A percentile compares a stretch with the other conserved stretches of the same genome.
Conservation (phyloP, 2,888 invertebrate genomes). For the Stenoptilia bipunctidactyla region DNA sequence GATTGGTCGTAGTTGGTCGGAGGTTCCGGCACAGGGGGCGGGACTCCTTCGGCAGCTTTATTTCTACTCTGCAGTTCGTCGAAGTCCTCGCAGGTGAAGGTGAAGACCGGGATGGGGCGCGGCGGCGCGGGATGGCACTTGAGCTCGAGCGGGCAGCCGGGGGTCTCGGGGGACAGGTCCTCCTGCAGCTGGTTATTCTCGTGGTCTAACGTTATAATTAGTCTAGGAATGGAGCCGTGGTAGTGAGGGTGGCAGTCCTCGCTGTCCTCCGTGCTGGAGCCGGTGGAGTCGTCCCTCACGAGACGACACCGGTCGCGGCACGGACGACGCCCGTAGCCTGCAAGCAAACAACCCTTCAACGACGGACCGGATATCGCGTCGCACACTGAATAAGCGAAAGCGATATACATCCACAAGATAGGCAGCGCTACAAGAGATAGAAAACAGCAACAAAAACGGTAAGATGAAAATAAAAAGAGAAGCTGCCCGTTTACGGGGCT, state of each 20-base stretch:
- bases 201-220: slow-evolving; percentile 51
- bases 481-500: neutral
- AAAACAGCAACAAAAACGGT: slow-evolving; percentile 5
- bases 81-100: slow-evolving; percentile 58
- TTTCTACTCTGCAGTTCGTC: slow-evolving; percentile 33
- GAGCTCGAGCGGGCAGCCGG: slow-evolving; percentile 46
- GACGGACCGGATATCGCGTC: neutral
- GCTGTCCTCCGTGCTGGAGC: slow-evolving; percentile 57
- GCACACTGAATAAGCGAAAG: slow-evolving; percentile 6
- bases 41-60: slow-evolving; percentile 24
- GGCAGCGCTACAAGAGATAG: slow-evolving; percentile 9
- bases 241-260: slow-evolving; percentile 43
- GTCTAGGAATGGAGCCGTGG: slow-evolving; percentile 53
- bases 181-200: slow-evolving; percentile 49
- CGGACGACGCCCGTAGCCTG: slow-evolving; percentile 49
- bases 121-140: slow-evolving; percentile 22
- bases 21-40: slow-evolving; percentile 37
- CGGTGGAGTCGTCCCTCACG: slow-evolving; percentile 45
- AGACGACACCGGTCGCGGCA: slow-evolving; percentile 37
- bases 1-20: slow-evolving; percentile 36
- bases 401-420: slow-evolving; percentile 14
- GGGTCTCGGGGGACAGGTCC: slow-evolving; percentile 50
- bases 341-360: slow-evolving; percentile 22
- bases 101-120: slow-evolving; percentile 49
- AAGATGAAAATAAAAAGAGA: slow-evolving; percentile 4